Evolutionary conservation across 2,797 vertebrate species (phyloP).

Genomic region (Tragelaphus eurycerus): DNA sequence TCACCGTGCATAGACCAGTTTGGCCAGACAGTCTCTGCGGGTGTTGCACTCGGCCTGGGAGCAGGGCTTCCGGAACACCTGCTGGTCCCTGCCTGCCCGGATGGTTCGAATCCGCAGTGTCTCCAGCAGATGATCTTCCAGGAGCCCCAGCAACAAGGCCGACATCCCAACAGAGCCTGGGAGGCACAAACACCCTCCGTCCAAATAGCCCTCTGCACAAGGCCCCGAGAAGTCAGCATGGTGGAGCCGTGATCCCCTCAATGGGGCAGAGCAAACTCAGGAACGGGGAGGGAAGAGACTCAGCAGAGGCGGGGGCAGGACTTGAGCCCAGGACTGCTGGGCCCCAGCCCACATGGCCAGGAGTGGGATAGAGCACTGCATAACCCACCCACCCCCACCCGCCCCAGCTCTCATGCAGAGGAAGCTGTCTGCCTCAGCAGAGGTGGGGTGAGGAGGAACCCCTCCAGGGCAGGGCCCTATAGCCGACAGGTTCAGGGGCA

Average conservation of each 20-base stretch:
- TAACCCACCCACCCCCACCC: not conserved
- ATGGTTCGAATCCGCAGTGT: slow-evolving; percentile 89
- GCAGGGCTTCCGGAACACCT: slow-evolving; percentile 92
- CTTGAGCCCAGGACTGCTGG: not conserved
- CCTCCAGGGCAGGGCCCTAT: not conserved
- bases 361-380: not conserved
- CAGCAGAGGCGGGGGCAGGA: not conserved
- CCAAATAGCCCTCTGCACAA: not conserved
- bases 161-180: slow-evolving; percentile 86
- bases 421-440: not conserved
- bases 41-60: slow-evolving; percentile 89
- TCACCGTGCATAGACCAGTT: slow-evolving; percentile 91
- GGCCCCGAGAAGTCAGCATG: not conserved
- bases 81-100: slow-evolving; percentile 91
- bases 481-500: not conserved
- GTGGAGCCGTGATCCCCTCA: not conserved
- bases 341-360: not conserved
- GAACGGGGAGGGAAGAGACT: not conserved
- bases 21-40: slow-evolving; percentile 96
- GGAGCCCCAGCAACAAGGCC: slow-evolving; percentile 87
- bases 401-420: not conserved
- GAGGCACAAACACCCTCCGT: slow-evolving; percentile 1
- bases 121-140: slow-evolving; percentile 83
- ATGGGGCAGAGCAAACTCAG: not conserved
- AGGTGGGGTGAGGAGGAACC: not conserved